phyloP scores from a whole-genome alignment of 2,113 vertebrate species.

The Astur gentilis region DNA sequence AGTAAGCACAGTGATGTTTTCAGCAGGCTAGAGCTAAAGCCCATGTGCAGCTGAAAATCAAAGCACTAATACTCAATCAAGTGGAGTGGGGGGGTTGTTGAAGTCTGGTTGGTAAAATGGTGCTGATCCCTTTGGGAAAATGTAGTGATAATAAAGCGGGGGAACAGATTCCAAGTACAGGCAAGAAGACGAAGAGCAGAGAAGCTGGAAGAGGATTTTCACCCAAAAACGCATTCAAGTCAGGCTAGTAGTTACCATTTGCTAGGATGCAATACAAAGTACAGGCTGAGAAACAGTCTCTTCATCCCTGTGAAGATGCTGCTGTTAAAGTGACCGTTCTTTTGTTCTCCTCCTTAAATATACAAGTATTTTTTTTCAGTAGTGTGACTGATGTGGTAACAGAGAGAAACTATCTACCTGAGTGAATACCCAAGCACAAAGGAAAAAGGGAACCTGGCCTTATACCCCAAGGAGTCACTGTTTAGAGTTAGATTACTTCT shows the following conservation, averaged over 20 bases:
- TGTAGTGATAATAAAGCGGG: neutral
- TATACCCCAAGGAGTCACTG: neutral
- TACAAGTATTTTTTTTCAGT: neutral
- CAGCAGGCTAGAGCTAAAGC: neutral
- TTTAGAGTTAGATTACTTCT: neutral
- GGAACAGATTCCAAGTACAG: neutral
- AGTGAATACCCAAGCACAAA: neutral
- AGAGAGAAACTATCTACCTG: neutral
- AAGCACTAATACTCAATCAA: neutral
- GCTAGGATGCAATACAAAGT: neutral
- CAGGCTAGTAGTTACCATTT: neutral
- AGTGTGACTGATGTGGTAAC: neutral
- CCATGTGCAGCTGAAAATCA: neutral
- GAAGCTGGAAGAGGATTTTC: neutral
- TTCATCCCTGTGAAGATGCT: neutral
- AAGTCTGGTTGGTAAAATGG: neutral
- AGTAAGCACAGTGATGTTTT: neutral
- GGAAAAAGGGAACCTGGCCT: neutral
- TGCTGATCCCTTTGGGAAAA: neutral
- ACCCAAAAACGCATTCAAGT: neutral
- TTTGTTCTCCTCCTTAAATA: neutral
- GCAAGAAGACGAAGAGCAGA: neutral
- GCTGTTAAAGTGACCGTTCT: neutral
- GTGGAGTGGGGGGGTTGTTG: fast-evolving
- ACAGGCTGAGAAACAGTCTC: neutral